Conservation (phyloP, 53 echinoderm and acorn worm species). For the Holothuria leucospilota region DNA sequence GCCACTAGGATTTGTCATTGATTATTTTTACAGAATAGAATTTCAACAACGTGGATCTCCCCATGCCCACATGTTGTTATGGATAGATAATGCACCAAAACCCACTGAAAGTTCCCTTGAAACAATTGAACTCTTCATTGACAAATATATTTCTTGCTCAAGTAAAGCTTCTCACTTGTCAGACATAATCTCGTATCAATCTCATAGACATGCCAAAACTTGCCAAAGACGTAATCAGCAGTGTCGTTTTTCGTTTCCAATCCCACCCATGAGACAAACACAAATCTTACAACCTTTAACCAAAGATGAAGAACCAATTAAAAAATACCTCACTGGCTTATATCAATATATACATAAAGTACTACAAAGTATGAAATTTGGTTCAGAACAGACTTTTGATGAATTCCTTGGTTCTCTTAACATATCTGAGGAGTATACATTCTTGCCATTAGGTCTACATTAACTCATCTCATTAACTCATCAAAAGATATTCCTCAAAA, state of each 20-base stretch:
- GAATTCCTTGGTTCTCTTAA: no score
- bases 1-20: background rate
- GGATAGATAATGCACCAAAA: slow-evolving; percentile 23
- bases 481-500: slow-evolving; percentile 45
- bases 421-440: background rate
- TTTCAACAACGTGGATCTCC: slow-evolving; percentile 40
- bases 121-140: no score
- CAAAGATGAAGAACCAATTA: background rate
- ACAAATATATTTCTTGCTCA: no score
- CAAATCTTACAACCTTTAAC: background rate
- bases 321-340: no score
- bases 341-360: no score
- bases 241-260: slow-evolving; percentile 37
- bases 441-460: slow-evolving; percentile 1
- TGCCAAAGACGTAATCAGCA: background rate
- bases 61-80: slow-evolving; percentile 11
- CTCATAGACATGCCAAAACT: slow-evolving; percentile 30
- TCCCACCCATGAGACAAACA: slow-evolving; percentile 30
- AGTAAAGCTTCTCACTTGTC: background rate
- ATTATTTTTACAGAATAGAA: slow-evolving; percentile 37
- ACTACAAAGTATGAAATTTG: no score
- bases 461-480: background rate
- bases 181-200: background rate
- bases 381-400: no score
- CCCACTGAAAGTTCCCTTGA: background rate